Evolutionary conservation across 2,888 invertebrate genomes (phyloP), one percentile per base, ranked within the genome.

Genomic region (Chrysolina oricalcia): DNA sequence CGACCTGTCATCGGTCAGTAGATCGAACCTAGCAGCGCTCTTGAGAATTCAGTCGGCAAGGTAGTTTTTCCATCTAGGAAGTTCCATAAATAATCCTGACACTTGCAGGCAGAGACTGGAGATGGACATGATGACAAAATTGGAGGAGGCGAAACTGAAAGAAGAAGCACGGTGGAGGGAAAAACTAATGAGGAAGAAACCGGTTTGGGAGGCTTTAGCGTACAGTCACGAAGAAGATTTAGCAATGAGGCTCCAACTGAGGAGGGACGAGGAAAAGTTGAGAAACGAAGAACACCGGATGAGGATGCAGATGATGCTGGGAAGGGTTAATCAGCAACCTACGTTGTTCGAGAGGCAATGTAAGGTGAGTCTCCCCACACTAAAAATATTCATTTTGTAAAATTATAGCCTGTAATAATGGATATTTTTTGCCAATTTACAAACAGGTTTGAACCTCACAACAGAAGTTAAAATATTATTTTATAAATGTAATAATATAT

Each of bases 301-400:
- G 76, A 92, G 93, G 82, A 94, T 94, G 94, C 93, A 94, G 84
- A 86, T 92, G 79, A 94, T 94, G 94, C 89, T 93, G 78, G 92
- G 92, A 23, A 90, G 94, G 79, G 94, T 94, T 0, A 92, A 92
- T 72, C 91, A 91, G 80, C 94, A 94, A 81, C 94, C 94, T 0
- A 92, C 93, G 82, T 90, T 94, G 8, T 94, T 94, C 83, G 93
- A 94, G 86, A 89, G 94, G 78, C 92, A 92, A 84, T 93, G 93
- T 62, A 92, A 93, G 75, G 93, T 93, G 85, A 63, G 23, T n/a
- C n/a, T n/a, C n/a, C n/a, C n/a, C n/a, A n/a, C n/a, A n/a, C n/a
- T n/a, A n/a, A n/a, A n/a, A n/a, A n/a, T n/a, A n/a, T n/a, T n/a
- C n/a, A n/a, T n/a, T n/a, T n/a, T n/a, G n/a, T n/a, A n/a, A n/a